Conservation (phyloP, 2,113 vertebrate genomes). For the Scartelaos histophorus region DNA sequence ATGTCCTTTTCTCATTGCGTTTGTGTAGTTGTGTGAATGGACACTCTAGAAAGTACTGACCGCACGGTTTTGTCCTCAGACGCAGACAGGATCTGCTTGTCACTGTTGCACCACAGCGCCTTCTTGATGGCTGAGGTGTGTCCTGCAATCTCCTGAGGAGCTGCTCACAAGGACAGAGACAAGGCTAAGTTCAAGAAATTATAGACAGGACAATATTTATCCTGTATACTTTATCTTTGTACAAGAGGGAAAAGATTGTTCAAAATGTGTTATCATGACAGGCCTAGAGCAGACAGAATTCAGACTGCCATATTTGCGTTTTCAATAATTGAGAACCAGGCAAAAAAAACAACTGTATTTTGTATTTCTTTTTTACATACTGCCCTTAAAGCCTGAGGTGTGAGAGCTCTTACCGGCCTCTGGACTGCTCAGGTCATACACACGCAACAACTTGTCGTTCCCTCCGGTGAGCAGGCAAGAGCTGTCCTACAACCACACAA, state of each 20-base stretch:
- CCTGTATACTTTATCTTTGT: no score
- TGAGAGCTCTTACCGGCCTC: conserved; percentile 82
- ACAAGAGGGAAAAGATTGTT: no score
- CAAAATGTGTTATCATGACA: no score
- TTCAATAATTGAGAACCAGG: no score
- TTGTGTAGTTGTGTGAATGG: background rate
- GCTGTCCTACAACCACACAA: conserved; percentile 82
- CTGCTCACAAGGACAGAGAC: conserved; percentile 62
- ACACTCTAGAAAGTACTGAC: conserved; percentile 69
- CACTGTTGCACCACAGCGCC: conserved; percentile 93
- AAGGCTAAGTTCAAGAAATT: no score
- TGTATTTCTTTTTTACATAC: no score
- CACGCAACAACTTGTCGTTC: conserved; percentile 94
- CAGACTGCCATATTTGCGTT: no score
- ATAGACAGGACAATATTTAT: no score
- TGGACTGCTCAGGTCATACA: conserved; percentile 91
- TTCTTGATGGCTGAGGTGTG: conserved; percentile 96
- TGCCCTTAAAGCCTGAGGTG: no score
- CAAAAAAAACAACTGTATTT: no score
- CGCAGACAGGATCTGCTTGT: conserved; percentile 93
- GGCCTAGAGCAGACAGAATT: no score
- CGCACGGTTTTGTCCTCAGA: conserved; percentile 96
- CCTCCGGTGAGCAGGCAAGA: conserved; percentile 91
- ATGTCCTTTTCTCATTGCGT: no score
- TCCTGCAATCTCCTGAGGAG: conserved; percentile 89